Conservation (phyloP, 2,797 vertebrate species). For the Dallia pectoralis region DNA sequence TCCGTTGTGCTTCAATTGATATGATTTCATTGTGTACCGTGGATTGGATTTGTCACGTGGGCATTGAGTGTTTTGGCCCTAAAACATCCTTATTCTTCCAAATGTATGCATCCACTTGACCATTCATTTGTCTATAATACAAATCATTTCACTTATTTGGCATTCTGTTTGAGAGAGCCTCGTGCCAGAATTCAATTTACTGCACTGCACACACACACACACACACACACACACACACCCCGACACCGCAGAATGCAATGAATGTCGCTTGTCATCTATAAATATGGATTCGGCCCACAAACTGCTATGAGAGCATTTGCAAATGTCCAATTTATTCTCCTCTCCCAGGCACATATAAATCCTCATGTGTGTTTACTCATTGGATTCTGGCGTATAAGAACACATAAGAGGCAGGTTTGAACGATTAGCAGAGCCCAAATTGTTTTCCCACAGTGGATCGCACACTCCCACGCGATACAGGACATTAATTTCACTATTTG, state of each 20-base stretch:
- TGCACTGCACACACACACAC: conserved; percentile 59
- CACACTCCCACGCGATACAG: conserved; percentile 39
- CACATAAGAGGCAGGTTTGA: conserved; percentile 45
- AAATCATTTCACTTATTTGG: conserved; percentile 75
- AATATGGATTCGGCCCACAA: conserved; percentile 71
- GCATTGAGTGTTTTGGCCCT: conserved; percentile 57
- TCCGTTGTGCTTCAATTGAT: conserved; percentile 45
- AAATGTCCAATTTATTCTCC: conserved; percentile 43
- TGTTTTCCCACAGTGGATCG: conserved; percentile 59
- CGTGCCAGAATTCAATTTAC: conserved; percentile 74
- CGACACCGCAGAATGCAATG: conserved; percentile 63
- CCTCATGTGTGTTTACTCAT: conserved; percentile 53
- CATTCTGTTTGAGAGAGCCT: conserved; percentile 72
- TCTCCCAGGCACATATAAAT: conserved; percentile 45
- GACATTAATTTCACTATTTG: conserved; percentile 37
- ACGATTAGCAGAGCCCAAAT: conserved; percentile 44
- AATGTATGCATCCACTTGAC: conserved; percentile 57
- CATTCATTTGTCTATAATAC: conserved; percentile 70
- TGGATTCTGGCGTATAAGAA: conserved; percentile 36
- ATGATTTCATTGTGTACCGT: conserved; percentile 42
- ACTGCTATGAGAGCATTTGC: conserved; percentile 61
- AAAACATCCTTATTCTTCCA: conserved; percentile 66
- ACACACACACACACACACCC: too few species aligned
- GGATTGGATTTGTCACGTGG: conserved; percentile 62
- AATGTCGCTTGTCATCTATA: conserved; percentile 66